Evolutionary conservation across 2,888 invertebrate genomes (phyloP).

Genomic region (Meganola albula): DNA sequence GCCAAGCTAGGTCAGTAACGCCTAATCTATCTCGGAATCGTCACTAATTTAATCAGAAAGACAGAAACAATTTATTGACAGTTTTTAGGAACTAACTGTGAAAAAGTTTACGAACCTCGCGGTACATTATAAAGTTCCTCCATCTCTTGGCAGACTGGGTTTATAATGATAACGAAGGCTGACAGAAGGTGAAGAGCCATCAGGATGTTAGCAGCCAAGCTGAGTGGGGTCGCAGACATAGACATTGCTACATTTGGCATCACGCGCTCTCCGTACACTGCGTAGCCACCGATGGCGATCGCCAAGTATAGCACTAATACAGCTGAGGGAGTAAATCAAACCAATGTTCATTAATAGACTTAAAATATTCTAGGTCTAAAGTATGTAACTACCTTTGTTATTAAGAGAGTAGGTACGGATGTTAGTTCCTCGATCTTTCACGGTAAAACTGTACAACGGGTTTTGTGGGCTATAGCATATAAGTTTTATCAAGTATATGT

Average conservation of each 20-base stretch:
- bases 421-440: too few species aligned
- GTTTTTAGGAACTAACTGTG: background rate
- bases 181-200: conserved; percentile 81
- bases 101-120: conserved; percentile 58
- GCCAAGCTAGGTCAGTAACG: too few species aligned
- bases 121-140: conserved; percentile 81
- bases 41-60: too few species aligned
- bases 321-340: too few species aligned
- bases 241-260: conserved; percentile 79
- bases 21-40: too few species aligned
- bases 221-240: conserved; percentile 71
- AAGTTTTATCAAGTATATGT: too few species aligned
- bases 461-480: too few species aligned
- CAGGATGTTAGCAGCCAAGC: conserved; percentile 77
- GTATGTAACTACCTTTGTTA: too few species aligned
- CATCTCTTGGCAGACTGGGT: conserved; percentile 83
- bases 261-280: conserved; percentile 79
- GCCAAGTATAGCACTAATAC: conserved; percentile 78
- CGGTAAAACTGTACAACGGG: too few species aligned
- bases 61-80: background rate
- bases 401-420: too few species aligned
- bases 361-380: too few species aligned
- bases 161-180: conserved; percentile 83
- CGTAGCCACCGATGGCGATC: conserved; percentile 79
- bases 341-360: too few species aligned